Conservation (phyloP, 2,797 vertebrate species). For the Denticeps clupeoides region DNA sequence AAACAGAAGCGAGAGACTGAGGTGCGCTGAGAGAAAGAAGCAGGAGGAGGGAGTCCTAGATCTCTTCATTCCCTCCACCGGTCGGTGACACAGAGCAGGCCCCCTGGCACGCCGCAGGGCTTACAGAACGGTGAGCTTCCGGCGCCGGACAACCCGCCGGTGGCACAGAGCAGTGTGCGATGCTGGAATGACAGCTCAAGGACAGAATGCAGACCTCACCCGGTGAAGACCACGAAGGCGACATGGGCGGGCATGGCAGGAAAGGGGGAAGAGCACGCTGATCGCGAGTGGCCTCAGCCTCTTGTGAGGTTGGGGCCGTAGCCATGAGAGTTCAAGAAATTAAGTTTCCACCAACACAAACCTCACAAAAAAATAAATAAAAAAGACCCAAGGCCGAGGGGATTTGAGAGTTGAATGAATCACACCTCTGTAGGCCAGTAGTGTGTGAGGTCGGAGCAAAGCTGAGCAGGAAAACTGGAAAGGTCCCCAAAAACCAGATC, state of each 20-base stretch:
- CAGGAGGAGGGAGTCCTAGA: no score
- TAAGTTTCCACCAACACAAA: not conserved
- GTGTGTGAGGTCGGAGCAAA: constrained; percentile 48
- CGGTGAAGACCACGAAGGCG: no score
- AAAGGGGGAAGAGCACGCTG: no score
- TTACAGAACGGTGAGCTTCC: no score
- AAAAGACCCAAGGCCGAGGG: constrained; percentile 17
- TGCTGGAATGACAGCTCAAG: constrained; percentile 35
- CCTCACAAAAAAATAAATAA: constrained; percentile 5
- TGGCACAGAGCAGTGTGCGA: no score
- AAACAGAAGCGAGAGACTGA: not conserved
- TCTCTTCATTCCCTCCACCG: no score
- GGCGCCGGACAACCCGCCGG: no score
- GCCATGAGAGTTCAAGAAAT: not conserved
- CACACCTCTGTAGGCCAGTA: constrained; percentile 33
- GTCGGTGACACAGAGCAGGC: no score
- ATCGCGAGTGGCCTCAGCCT: not conserved
- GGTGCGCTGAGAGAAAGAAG: no score
- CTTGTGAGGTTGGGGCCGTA: constrained; percentile 16
- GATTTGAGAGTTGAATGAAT: constrained; percentile 36
- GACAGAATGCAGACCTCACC: constrained; percentile 45
- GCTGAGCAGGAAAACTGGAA: constrained; percentile 40
- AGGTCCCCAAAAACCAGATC: constrained; percentile 49
- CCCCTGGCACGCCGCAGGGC: no score
- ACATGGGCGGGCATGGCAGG: no score